These are phyloP conservation scores for Sternarchorhynchus goeldii DNA, from an alignment of 2,797 vertebrate genomes.

Conservation along the genomic window DNA sequence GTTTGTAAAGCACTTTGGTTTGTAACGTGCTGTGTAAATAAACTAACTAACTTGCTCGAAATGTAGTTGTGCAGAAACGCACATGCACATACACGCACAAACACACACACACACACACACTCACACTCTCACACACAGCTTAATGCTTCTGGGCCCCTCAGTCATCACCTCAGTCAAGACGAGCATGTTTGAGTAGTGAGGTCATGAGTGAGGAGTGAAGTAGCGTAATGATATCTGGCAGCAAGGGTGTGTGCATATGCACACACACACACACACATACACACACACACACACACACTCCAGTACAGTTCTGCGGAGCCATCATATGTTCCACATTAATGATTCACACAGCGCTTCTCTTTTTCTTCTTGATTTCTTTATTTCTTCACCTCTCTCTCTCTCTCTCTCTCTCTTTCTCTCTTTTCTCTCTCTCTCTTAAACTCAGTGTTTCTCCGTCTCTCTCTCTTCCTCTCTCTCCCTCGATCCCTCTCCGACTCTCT, in stretches of 20 bases:
- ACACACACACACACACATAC: conserved; percentile 21
- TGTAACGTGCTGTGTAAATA: too few relatives aligned
- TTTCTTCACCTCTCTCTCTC: not conserved
- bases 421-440: conserved; percentile 14
- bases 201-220: conserved; percentile 77
- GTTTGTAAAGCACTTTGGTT: too few relatives aligned
- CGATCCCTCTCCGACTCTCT: not conserved
- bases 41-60: too few relatives aligned
- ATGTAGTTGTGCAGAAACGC: too few relatives aligned
- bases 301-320: conserved; percentile 62
- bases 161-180: conserved; percentile 66
- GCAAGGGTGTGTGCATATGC: conserved; percentile 34
- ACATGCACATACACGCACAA: too few relatives aligned
- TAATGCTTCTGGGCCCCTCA: conserved; percentile 36
- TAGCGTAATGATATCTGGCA: conserved; percentile 83
- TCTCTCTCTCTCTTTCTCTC: conserved; percentile 17
- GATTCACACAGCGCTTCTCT: conserved; percentile 67
- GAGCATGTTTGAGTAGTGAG: conserved; percentile 80
- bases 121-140: conserved; percentile 15
- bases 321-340: conserved; percentile 85
- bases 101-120: too few relatives aligned
- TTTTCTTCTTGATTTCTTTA: conserved; percentile 17
- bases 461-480: not conserved
- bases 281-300: conserved; percentile 6
- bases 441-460: not conserved